Conservation (phyloP, 2,113 vertebrate species). For the Salvator merianae region DNA sequence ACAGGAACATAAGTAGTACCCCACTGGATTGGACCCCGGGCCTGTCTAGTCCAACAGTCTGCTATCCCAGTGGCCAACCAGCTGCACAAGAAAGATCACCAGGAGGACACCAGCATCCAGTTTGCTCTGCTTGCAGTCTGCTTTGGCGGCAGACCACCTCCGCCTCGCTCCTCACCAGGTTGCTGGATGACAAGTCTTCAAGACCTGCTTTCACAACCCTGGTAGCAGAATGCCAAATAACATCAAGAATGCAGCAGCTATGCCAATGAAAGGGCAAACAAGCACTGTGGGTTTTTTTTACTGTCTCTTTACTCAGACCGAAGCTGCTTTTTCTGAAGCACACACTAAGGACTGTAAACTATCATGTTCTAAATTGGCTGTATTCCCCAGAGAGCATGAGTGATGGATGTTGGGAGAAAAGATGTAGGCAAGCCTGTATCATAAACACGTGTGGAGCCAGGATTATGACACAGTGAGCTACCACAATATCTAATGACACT, state of each 20-base stretch:
- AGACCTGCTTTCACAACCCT: background rate
- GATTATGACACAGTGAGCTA: background rate
- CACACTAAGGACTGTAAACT: background rate
- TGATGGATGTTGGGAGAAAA: background rate
- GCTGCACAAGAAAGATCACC: too few species aligned
- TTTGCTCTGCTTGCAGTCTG: background rate
- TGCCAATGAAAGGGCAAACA: background rate
- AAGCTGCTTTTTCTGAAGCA: background rate
- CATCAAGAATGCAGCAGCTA: background rate
- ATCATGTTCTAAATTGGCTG: background rate
- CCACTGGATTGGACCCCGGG: too few species aligned
- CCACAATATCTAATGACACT: background rate
- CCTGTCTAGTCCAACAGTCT: too few species aligned
- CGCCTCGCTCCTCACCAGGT: background rate
- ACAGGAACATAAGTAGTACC: too few species aligned
- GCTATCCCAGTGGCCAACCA: background rate
- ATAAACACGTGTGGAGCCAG: background rate
- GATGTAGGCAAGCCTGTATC: too few species aligned
- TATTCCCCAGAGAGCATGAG: background rate
- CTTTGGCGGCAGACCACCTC: background rate
- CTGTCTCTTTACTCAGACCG: background rate
- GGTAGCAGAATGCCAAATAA: background rate
- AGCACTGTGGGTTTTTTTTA: background rate
- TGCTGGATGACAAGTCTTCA: background rate
- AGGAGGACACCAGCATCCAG: background rate